Evolutionary conservation across 2,797 vertebrate genomes (phyloP).

Genomic region (Tachyglossus aculeatus): DNA sequence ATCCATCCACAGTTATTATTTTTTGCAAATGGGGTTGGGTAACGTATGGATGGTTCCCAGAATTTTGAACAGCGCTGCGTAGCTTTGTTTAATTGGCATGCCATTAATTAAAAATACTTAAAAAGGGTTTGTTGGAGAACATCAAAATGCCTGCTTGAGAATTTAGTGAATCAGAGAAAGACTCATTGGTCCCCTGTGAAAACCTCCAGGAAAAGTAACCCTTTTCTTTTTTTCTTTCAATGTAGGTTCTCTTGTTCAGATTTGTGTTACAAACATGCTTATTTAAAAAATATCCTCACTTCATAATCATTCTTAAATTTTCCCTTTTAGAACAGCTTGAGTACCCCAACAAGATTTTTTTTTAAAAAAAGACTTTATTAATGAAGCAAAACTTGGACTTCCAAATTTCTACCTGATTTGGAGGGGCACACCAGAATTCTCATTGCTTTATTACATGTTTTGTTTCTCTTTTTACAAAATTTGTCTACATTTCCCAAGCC

Average conservation of each 20-base stretch:
- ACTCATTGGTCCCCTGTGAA: not conserved
- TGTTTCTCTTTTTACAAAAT: not conserved
- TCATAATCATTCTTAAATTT: conserved; percentile 18
- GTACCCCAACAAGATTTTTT: too few species aligned
- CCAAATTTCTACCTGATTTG: not conserved
- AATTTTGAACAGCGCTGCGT: too few species aligned
- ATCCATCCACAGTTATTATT: too few species aligned
- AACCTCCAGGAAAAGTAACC: not conserved
- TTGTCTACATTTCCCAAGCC: too few species aligned
- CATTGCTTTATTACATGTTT: too few species aligned
- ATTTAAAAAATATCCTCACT: conserved; percentile 4
- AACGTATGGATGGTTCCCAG: too few species aligned
- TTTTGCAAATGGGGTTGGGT: too few species aligned
- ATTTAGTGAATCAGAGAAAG: not conserved
- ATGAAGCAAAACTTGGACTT: not conserved
- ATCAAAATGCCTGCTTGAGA: not conserved
- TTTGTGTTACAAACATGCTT: conserved; percentile 14
- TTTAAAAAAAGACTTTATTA: too few species aligned
- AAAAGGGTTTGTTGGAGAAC: not conserved
- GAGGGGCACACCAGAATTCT: not conserved
- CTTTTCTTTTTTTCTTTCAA: not conserved
- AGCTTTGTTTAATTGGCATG: too few species aligned
- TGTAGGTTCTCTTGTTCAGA: not conserved
- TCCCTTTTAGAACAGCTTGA: not conserved
- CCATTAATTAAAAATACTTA: not conserved